phyloP scores from a whole-genome alignment of 2,888 invertebrate species.

The Drosophila algonquin region DNA sequence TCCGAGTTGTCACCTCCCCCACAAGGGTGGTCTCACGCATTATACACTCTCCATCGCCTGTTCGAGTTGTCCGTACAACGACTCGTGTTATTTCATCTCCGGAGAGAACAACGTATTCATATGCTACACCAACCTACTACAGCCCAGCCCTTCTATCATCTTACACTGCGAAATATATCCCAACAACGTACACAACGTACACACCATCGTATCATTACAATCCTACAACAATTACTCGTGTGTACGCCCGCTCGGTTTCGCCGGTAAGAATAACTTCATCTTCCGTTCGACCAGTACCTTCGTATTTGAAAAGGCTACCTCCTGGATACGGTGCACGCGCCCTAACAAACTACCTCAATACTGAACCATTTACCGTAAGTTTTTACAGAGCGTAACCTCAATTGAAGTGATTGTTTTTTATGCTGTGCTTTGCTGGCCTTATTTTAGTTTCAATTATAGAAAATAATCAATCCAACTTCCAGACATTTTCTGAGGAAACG shows the following conservation, averaged over 20 bases:
- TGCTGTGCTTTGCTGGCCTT: not conserved
- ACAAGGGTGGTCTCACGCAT: slow-evolving; percentile 76
- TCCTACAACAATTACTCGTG: slow-evolving; percentile 76
- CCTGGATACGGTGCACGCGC: slow-evolving; percentile 87
- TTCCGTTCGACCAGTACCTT: slow-evolving; percentile 86
- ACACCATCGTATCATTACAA: slow-evolving; percentile 76
- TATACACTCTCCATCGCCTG: slow-evolving; percentile 76
- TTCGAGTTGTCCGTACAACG: slow-evolving; percentile 77
- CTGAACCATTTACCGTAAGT: slow-evolving; percentile 89
- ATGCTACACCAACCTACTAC: slow-evolving; percentile 69
- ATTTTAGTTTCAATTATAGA: not conserved
- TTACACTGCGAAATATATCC: slow-evolving; percentile 71
- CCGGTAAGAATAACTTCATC: slow-evolving; percentile 79
- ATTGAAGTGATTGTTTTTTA: not conserved
- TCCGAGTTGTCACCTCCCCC: slow-evolving; percentile 81
- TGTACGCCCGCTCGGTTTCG: slow-evolving; percentile 75
- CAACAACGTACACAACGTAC: slow-evolving; percentile 73
- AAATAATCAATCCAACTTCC: slow-evolving; percentile 56
- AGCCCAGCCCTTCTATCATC: slow-evolving; percentile 69
- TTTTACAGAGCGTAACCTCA: slow-evolving; percentile 13
- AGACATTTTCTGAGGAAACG: slow-evolving; percentile 93
- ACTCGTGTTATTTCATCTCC: slow-evolving; percentile 80
- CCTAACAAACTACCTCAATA: slow-evolving; percentile 91
- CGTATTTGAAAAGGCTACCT: slow-evolving; percentile 87
- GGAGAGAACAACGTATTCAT: slow-evolving; percentile 73